These are phyloP conservation scores for Teleopsis dalmanni DNA, from an alignment of 1,140 invertebrate species.

Conservation along the genomic window DNA sequence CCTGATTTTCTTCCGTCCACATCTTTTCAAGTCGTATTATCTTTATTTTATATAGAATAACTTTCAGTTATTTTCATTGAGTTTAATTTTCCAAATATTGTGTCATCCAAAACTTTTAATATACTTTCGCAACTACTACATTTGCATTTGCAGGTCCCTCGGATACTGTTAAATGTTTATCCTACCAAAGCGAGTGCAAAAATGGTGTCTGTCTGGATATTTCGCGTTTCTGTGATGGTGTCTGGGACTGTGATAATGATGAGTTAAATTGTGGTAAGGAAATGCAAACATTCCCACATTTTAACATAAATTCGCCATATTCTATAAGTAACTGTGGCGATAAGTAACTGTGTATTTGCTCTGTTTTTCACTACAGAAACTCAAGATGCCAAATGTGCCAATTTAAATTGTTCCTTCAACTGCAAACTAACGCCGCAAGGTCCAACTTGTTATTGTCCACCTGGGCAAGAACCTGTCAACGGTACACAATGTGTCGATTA, in stretches of 20 bases:
- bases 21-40: no score
- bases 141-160: conserved; percentile 23
- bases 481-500: conserved; percentile 61
- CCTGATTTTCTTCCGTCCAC: background rate
- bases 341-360: background rate
- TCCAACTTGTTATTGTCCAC: conserved; percentile 64
- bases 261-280: conserved; percentile 48
- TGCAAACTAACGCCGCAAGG: conserved; percentile 60
- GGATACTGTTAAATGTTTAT: conserved; percentile 46
- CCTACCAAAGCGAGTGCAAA: conserved; percentile 57
- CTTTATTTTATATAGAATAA: no score
- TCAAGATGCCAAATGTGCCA: conserved; percentile 48
- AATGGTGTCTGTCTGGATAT: conserved; percentile 65
- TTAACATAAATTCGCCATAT: background rate
- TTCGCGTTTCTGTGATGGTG: conserved; percentile 72
- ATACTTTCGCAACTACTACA: background rate
- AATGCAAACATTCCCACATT: background rate
- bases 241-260: conserved; percentile 63
- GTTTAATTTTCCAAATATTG: no score
- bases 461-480: conserved; percentile 60
- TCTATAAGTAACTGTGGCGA: background rate
- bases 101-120: background rate
- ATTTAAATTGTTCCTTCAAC: conserved; percentile 56
- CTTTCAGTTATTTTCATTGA: no score
- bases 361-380: conserved; percentile 40